These are phyloP conservation scores for Aphyosemion australe DNA, from an alignment of 2,113 vertebrate species.

Conservation along the genomic window DNA sequence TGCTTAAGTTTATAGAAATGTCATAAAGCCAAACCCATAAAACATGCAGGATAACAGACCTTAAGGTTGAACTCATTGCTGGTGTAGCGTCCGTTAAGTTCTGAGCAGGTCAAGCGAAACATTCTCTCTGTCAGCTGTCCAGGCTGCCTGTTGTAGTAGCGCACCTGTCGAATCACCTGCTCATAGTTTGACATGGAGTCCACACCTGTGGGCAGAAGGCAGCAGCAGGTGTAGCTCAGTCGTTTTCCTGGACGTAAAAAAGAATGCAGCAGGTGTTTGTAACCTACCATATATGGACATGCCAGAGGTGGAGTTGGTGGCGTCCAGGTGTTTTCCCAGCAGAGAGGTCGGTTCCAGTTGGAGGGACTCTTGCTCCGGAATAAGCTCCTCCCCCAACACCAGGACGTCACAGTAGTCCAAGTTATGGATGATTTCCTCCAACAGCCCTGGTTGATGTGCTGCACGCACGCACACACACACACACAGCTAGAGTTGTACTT, in stretches of 20 bases:
- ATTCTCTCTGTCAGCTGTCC: slow-evolving; percentile 77
- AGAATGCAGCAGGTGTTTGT: not conserved
- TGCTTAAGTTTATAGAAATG: no score
- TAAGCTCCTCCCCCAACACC: slow-evolving; percentile 88
- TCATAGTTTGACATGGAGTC: slow-evolving; percentile 94
- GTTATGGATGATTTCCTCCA: slow-evolving; percentile 93
- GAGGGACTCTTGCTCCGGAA: slow-evolving; percentile 86
- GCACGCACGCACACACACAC: slow-evolving; percentile 35
- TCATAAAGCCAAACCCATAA: no score
- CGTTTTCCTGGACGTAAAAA: slow-evolving; percentile 54
- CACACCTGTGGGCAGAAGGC: slow-evolving; percentile 80
- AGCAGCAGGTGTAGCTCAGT: not conserved
- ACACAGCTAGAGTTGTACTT: no score
- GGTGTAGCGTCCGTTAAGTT: slow-evolving; percentile 93
- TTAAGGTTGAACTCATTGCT: slow-evolving; percentile 95
- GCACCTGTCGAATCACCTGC: slow-evolving; percentile 86
- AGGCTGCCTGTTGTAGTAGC: slow-evolving; percentile 84
- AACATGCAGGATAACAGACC: slow-evolving; percentile 73
- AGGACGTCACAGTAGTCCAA: slow-evolving; percentile 96
- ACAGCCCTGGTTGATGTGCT: slow-evolving; percentile 78
- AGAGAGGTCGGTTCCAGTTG: slow-evolving; percentile 83
- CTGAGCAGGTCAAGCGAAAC: slow-evolving; percentile 93
- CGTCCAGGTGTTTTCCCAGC: slow-evolving; percentile 89
- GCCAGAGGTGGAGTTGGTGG: slow-evolving; percentile 94
- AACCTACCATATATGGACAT: slow-evolving; percentile 93